Conservation (phyloP, 2,113 vertebrate species). For the Sialia sialis region DNA sequence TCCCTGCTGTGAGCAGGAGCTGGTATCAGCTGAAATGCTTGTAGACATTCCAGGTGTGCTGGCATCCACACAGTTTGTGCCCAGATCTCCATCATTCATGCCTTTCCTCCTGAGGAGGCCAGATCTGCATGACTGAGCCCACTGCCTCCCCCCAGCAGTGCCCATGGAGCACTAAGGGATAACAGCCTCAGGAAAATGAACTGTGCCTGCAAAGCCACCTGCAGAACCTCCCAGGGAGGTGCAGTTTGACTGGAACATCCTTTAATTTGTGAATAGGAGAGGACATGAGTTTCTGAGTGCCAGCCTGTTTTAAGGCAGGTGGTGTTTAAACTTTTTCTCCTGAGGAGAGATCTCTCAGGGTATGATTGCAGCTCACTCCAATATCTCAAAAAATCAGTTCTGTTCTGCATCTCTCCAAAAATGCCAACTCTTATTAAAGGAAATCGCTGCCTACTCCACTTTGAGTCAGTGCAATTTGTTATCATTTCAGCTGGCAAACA, state of each 20-base stretch:
- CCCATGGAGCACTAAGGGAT: neutral
- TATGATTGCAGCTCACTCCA: neutral
- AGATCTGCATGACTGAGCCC: neutral
- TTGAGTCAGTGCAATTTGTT: slow-evolving; percentile 5
- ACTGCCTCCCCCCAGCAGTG: neutral
- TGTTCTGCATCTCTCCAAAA: neutral
- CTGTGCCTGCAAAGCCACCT: neutral
- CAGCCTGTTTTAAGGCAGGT: neutral
- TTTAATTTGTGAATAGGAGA: neutral
- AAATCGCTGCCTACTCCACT: slow-evolving; percentile 11
- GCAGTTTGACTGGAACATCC: neutral
- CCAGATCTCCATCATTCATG: neutral
- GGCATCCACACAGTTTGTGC: neutral
- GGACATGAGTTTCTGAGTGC: neutral
- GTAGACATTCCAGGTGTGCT: neutral
- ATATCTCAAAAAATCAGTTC: neutral
- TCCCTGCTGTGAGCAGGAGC: neutral
- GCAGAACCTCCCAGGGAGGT: neutral
- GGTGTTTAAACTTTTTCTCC: neutral
- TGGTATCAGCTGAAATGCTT: neutral
- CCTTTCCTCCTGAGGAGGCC: neutral
- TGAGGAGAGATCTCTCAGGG: neutral
- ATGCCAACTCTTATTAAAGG: neutral
- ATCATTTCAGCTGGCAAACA: slow-evolving; percentile 3
- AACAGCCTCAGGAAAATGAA: neutral